phyloP scores from a whole-genome alignment of 2,888 invertebrate genomes.

The Drosophila maculinotata region DNA sequence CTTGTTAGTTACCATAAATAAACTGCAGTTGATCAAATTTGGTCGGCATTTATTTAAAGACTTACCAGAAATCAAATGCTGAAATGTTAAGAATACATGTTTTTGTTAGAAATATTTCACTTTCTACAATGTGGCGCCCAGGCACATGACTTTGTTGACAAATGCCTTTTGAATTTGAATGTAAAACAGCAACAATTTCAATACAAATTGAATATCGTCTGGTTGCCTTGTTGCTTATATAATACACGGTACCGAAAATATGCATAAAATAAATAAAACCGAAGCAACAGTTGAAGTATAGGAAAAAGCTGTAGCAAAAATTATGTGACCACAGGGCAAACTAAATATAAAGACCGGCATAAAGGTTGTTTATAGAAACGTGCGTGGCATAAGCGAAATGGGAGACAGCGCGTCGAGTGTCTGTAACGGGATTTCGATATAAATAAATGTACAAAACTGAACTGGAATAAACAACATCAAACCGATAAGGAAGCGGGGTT shows the following conservation, averaged over 20 bases:
- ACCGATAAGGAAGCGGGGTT: constrained; percentile 54
- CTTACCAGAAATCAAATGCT: too few relatives aligned
- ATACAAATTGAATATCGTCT: constrained; percentile 64
- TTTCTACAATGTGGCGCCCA: constrained; percentile 29
- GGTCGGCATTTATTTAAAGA: too few relatives aligned
- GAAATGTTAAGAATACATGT: neutral
- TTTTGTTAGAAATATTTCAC: constrained; percentile 19
- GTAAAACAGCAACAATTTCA: constrained; percentile 32
- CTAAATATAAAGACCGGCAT: constrained; percentile 66
- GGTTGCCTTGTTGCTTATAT: constrained; percentile 63
- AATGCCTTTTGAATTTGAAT: constrained; percentile 33
- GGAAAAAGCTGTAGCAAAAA: constrained; percentile 1
- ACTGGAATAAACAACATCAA: neutral
- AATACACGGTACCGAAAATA: constrained; percentile 27
- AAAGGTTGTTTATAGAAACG: constrained; percentile 69
- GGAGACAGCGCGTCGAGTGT: constrained; percentile 9
- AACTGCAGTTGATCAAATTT: too few relatives aligned
- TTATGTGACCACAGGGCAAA: constrained; percentile 36
- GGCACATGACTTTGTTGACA: constrained; percentile 5
- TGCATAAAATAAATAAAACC: neutral
- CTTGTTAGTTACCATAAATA: too few relatives aligned
- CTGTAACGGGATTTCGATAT: constrained; percentile 2
- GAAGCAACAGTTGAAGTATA: constrained; percentile 1
- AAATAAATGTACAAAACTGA: neutral
- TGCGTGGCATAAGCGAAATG: constrained; percentile 47